Percentiles rank a stretch among this genome's conserved stretches.
These are phyloP conservation scores for Drosophila navojoa DNA, from an alignment of 1,140 invertebrate genomes.

Conservation along the genomic window DNA sequence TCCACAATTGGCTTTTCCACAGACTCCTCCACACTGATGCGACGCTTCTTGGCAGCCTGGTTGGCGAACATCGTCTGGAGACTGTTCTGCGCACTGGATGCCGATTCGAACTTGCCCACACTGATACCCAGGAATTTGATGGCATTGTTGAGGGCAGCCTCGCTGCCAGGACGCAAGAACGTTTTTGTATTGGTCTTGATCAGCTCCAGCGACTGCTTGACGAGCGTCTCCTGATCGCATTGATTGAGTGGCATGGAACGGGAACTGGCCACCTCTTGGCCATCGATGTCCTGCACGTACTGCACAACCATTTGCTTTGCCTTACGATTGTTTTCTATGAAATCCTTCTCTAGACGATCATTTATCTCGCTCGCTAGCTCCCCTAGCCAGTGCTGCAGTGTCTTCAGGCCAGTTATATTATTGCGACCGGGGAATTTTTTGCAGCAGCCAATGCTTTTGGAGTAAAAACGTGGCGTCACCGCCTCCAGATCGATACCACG, in stretches of 20 bases:
- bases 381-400: slow-evolving; percentile 91
- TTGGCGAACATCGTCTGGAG: slow-evolving; percentile 80
- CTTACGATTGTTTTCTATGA: slow-evolving; percentile 88
- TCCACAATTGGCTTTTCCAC: slow-evolving; percentile 17
- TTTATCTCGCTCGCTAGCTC: slow-evolving; percentile 92
- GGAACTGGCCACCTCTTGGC: slow-evolving; percentile 86
- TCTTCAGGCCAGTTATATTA: slow-evolving; percentile 89
- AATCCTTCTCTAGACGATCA: slow-evolving; percentile 93
- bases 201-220: slow-evolving; percentile 86
- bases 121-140: slow-evolving; percentile 90
- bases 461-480: slow-evolving; percentile 91
- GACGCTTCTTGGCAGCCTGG: slow-evolving; percentile 68
- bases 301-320: slow-evolving; percentile 88
- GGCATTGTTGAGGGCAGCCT: slow-evolving; percentile 85
- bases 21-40: slow-evolving; percentile 50
- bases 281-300: slow-evolving; percentile 86
- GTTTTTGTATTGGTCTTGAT: slow-evolving; percentile 85
- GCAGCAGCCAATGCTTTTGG: slow-evolving; percentile 97
- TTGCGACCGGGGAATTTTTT: slow-evolving; percentile 96
- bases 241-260: slow-evolving; percentile 83
- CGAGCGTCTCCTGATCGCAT: slow-evolving; percentile 86
- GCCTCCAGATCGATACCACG: slow-evolving; percentile 94
- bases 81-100: slow-evolving; percentile 85
- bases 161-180: slow-evolving; percentile 68
- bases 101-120: slow-evolving; percentile 90